A percentile compares a stretch with the other conserved stretches of the same genome.
These are phyloP conservation scores for Chloroceryle inda DNA, from an alignment of 2,797 vertebrate species.

Conservation along the genomic window DNA sequence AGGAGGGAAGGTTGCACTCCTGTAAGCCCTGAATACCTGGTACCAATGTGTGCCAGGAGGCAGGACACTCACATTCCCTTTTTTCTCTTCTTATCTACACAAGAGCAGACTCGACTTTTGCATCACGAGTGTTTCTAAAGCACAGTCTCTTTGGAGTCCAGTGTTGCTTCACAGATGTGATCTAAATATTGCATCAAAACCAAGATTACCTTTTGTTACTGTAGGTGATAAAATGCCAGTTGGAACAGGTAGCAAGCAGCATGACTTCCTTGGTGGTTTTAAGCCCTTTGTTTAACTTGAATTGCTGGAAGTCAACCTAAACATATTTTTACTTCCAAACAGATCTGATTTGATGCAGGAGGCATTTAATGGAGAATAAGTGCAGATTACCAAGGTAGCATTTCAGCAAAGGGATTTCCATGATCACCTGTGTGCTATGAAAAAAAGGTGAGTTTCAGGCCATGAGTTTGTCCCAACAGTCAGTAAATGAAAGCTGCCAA, in stretches of 20 bases:
- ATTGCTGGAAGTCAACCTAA: background rate
- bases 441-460: background rate
- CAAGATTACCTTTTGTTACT: constrained; percentile 7
- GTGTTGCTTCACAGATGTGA: background rate
- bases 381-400: background rate
- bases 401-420: background rate
- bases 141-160: background rate
- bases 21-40: background rate
- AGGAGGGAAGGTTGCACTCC: background rate
- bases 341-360: constrained; percentile 4
- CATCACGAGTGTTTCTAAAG: background rate
- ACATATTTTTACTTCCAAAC: background rate
- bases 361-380: background rate
- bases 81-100: background rate
- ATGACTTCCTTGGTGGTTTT: background rate
- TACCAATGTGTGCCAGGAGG: background rate
- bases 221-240: constrained; percentile 6
- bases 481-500: background rate
- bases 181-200: background rate
- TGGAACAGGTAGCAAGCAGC: constrained; percentile 24
- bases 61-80: background rate
- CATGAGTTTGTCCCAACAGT: background rate
- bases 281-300: constrained; percentile 7
- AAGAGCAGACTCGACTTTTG: background rate
- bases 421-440: background rate